phyloP scores from a whole-genome alignment of 2,797 vertebrate species.

The Triplophysa yarkandensis region DNA sequence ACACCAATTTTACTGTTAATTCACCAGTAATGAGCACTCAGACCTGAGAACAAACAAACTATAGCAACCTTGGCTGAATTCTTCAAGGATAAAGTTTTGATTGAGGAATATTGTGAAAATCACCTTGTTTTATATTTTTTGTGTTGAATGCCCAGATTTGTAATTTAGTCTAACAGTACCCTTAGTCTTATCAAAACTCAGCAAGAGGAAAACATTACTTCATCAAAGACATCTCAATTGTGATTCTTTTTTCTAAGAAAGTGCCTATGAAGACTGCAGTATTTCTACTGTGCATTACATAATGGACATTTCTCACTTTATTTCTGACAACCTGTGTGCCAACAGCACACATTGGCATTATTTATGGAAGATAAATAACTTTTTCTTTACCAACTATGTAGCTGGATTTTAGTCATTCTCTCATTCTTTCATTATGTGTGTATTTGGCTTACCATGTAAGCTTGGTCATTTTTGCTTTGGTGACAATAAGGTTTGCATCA shows the following conservation, averaged over 20 bases:
- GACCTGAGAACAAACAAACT: too few species aligned
- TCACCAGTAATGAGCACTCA: background rate
- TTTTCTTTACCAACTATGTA: slow-evolving; percentile 12
- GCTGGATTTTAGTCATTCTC: background rate
- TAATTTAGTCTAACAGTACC: background rate
- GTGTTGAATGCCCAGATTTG: too few species aligned
- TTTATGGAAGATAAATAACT: too few species aligned
- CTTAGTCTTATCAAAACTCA: background rate
- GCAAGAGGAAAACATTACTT: background rate
- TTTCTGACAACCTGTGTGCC: background rate
- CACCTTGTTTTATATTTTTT: too few species aligned
- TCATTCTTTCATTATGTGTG: background rate
- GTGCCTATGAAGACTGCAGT: background rate
- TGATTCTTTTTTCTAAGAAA: background rate
- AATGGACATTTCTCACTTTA: background rate
- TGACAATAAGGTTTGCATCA: slow-evolving; percentile 86
- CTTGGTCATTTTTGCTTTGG: slow-evolving; percentile 92
- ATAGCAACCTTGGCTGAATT: too few species aligned
- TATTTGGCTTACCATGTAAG: slow-evolving; percentile 82
- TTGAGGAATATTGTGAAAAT: background rate
- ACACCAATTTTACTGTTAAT: slow-evolving; percentile 2
- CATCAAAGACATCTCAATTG: background rate
- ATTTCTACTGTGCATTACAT: background rate
- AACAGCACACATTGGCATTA: too few species aligned
- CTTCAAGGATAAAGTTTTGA: background rate